Evolutionary conservation across 2,888 invertebrate genomes (phyloP), one percentile per base, ranked within the genome.

Genomic region (Noctuana brunneofusca): DNA sequence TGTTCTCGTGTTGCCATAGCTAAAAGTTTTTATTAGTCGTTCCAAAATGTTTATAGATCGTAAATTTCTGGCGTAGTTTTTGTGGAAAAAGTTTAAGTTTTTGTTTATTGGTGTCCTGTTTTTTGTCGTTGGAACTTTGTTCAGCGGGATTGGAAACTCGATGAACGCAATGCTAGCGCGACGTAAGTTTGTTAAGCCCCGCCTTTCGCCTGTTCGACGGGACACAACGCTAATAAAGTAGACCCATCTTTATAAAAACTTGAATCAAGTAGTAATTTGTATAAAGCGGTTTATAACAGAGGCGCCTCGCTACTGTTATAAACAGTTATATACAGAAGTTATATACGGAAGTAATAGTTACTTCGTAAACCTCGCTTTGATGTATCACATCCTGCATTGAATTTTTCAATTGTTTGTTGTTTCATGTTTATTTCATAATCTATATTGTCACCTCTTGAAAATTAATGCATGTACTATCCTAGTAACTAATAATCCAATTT

Each of bases 41-140:
- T 60, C 52, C 35, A 46, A 60, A 60, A 53, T 46, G 53, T 60
- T 60, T 46, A 53, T 46, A 60, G 59, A 53, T 60, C 22, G 59
- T 35, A 49, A 58, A 58, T 58, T 57, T 58, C 22, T 48, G 49
- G 48, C 8, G 49, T 27, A 43, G 43, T 46, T 56, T 46, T 46
- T 20, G 41, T 16, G 55, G 24, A 53, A 16, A 43, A 30, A 53
- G 46, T 46, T 53, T 32, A 52, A 59, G 58, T 59, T 60, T 59
- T 60, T 60, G 53, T 60, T 60, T 60, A 60, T 60, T 22, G 59
- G 41, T 53, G 58, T 50, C n/a, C 30, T 46, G 59, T 52, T 59
- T 59, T 59, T 59, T 48, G 32, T 30, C 32, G 14, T n/a, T 49
- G 11, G 12, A 35, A 50, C 35, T 16, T 58, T 58, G 49, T 58